Evolutionary conservation across 2,888 invertebrate genomes (phyloP), one percentile per base, ranked within the genome.

Genomic region (Cotesia congregata): DNA sequence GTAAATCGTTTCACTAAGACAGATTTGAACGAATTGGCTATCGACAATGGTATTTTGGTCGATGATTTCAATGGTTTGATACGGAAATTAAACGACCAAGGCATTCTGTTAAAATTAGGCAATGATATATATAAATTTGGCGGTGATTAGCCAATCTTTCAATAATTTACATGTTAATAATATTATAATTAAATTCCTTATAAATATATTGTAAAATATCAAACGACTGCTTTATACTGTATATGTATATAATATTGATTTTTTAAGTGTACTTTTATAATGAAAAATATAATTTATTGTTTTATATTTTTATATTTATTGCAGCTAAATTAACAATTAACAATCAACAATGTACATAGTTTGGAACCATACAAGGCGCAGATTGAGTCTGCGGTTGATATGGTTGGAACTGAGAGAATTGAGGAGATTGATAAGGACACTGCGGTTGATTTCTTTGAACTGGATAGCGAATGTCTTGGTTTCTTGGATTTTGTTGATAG

Each of bases 41-140:
- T 91, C 83, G 91, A 92, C 6, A 92, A 93, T 0, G 94, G 93
- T 1, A 91, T 97, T 62, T 87, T 92, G 0, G 88, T 91, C 61
- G 91, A 92, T 0, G 94, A 94, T 85, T 93, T 96, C 80, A 91
- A 91, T 69, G 92, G 93, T 80, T 91, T 97, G 69, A 91, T 98
- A 72, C 93, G 94, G 81, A 93, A 94, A 59, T 92, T 98, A 82
- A 98, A 98, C 88, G 91, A 94, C 83, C 95, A 96, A 88, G 97
- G 97, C 7, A 95, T 94, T 90, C 90, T 98, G 80, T 90, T 98
- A 80, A 94, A 96, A 85, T 96, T 95, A 89, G 95, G 94, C 0
- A 92, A 93, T 15, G 93, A 94, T 85, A 90, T 93, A 72, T 96
- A 95, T 85, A 94, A 95, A 90, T 90, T 94, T 77, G 90, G 92